Base-by-base conservation (phyloP, 92 coral and sea anemone genomes). In the Umimayanthus chanpuru region DNA sequence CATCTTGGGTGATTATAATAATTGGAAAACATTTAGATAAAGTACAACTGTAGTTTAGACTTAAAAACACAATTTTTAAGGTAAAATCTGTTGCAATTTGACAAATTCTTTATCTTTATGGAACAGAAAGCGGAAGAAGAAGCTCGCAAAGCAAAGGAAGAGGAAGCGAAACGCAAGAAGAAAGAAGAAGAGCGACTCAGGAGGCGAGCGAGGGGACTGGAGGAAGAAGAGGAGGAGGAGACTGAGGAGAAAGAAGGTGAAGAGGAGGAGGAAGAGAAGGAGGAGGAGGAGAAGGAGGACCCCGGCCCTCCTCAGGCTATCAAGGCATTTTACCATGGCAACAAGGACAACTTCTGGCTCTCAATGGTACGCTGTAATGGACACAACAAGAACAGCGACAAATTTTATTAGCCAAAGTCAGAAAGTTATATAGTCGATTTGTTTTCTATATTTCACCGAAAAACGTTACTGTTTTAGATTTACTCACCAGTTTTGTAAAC, bases 121-220 rank as follows among this genome's bases (percentile, higher is more conserved):
- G 20, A 28, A 21, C 88, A 94, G 96, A 91, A 97, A 94, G 99
- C 99, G 6, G 99, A 97, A 86, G 96, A 94, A 80, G 99, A 95
- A 43, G 98, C 88, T 28, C 92, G 90, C n/a, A 95, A 97, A 85
- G 99, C 98, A 26, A 92, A 95, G 83, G 98, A 95, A 41, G 93
- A 95, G 72, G 99, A 94, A 77, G 98, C 92, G 75, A 95, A 95
- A 84, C 93, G 94, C 25, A 97, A 94, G 89, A 96, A 92, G 85
- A 97, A 95, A 68, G 99, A 95, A 77, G 98, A 95, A 43, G 99
- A 97, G 70, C 89, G 96, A 39, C 93, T 93, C 5, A 88, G 98
- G 26, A 92, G 99, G 9, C 95, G 99, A 16, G 99, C 96, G 16
- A 88, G 99, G 78, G 99, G 99, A 8, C 88, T 93, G 76, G 98